Conservation (phyloP, 2,113 vertebrate genomes). For the Macaca mulatta region DNA sequence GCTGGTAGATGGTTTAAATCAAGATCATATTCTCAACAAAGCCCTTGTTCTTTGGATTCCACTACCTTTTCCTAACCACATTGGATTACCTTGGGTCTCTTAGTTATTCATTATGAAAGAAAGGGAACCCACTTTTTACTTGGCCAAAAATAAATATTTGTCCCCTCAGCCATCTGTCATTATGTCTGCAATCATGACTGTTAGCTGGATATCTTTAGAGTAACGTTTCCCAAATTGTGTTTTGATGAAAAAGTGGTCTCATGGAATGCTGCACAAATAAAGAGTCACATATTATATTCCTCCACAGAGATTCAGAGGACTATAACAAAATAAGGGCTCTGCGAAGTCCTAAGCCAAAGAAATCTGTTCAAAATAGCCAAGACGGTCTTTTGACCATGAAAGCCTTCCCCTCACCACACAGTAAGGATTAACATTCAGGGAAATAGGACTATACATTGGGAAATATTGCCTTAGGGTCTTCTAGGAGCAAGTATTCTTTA, state of each 20-base stretch:
- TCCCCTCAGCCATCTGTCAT: background rate
- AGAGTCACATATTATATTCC: background rate
- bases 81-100: background rate
- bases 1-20: background rate
- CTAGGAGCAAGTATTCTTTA: background rate
- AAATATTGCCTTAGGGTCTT: background rate
- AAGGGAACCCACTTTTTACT: background rate
- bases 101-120: background rate
- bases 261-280: background rate
- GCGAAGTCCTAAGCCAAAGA: background rate
- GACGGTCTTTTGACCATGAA: background rate
- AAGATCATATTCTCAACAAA: background rate
- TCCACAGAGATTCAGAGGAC: background rate
- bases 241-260: background rate
- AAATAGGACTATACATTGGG: background rate
- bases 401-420: background rate
- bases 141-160: background rate
- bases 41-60: background rate
- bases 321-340: background rate
- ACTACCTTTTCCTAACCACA: background rate
- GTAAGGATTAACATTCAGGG: background rate
- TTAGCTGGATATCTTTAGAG: background rate
- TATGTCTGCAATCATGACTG: background rate
- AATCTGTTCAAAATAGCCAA: background rate
- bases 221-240: background rate